These are phyloP conservation scores for Prionailurus bengalensis DNA, from an alignment of 2,113 vertebrate species.

Conservation along the genomic window DNA sequence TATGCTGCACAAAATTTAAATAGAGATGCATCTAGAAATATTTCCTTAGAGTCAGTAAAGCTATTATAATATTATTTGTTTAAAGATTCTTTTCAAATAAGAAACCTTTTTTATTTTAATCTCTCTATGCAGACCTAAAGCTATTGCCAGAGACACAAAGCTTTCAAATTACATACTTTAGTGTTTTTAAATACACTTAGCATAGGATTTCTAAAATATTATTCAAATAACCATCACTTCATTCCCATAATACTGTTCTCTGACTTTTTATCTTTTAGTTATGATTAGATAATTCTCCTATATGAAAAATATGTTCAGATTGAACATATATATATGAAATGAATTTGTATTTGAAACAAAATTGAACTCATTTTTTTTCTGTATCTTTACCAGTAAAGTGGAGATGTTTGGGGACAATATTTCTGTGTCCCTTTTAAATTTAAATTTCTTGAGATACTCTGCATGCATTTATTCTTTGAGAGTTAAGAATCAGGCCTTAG, in stretches of 20 bases:
- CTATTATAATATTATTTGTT: neutral
- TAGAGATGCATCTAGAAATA: neutral
- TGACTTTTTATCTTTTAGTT: conserved; percentile 11
- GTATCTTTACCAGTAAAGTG: neutral
- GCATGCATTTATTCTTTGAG: neutral
- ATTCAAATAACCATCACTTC: neutral
- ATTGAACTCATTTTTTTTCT: neutral
- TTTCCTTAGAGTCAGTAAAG: conserved; percentile 35
- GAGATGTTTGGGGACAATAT: neutral
- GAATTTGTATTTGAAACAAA: neutral
- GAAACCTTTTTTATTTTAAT: conserved; percentile 27
- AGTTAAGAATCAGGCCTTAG: neutral
- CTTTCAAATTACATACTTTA: neutral
- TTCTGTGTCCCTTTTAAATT: neutral
- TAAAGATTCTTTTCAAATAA: neutral
- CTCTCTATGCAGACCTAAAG: neutral
- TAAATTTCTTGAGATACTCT: neutral
- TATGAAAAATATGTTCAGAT: neutral
- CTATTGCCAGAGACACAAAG: neutral
- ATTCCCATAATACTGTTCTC: neutral
- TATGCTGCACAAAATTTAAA: conserved; percentile 61
- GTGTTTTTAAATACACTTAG: neutral
- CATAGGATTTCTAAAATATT: neutral
- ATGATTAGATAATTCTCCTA: neutral
- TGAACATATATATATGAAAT: neutral